Conservation (phyloP, 2,888 invertebrate species). For the Sarcophaga caerulescens region DNA sequence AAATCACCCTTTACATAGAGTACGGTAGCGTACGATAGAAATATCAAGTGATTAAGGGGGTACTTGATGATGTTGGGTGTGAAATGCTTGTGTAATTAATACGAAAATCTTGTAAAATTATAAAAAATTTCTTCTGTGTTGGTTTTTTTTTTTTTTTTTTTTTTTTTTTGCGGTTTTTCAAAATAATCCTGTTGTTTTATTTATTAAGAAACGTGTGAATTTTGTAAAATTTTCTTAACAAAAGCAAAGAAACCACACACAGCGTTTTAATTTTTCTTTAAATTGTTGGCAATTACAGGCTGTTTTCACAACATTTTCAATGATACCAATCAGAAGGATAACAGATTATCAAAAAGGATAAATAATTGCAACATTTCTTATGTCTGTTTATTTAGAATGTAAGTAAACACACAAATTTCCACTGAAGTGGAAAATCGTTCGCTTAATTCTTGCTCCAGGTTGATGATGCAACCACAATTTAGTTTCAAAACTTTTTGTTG, state of each 20-base stretch:
- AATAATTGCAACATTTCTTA: slow-evolving; percentile 45
- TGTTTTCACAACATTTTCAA: slow-evolving; percentile 29
- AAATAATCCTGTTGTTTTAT: neutral
- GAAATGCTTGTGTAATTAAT: slow-evolving; percentile 33
- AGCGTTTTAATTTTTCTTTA: slow-evolving; percentile 41
- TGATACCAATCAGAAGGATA: slow-evolving; percentile 26
- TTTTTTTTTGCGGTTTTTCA: neutral
- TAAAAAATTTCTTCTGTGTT: neutral
- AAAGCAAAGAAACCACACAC: slow-evolving; percentile 49
- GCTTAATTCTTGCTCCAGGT: slow-evolving; percentile 41
- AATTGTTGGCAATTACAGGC: slow-evolving; percentile 75
- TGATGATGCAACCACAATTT: slow-evolving; percentile 28
- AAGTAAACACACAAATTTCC: slow-evolving; percentile 2
- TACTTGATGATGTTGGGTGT: slow-evolving; percentile 13
- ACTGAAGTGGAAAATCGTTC: slow-evolving; percentile 60
- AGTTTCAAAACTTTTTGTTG: slow-evolving; percentile 5
- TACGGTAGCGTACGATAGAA: too few relatives aligned
- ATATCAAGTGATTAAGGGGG: neutral
- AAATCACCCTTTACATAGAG: too few relatives aligned
- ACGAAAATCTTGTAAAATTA: slow-evolving; percentile 45
- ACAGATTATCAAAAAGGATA: slow-evolving; percentile 8
- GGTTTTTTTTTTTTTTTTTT: too few relatives aligned
- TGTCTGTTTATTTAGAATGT: slow-evolving; percentile 2
- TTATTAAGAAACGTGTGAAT: slow-evolving; percentile 32
- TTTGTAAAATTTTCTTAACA: slow-evolving; percentile 1